Evolutionary conservation across 2,797 vertebrate genomes (phyloP).

Genomic region (Neoniphon sammara): DNA sequence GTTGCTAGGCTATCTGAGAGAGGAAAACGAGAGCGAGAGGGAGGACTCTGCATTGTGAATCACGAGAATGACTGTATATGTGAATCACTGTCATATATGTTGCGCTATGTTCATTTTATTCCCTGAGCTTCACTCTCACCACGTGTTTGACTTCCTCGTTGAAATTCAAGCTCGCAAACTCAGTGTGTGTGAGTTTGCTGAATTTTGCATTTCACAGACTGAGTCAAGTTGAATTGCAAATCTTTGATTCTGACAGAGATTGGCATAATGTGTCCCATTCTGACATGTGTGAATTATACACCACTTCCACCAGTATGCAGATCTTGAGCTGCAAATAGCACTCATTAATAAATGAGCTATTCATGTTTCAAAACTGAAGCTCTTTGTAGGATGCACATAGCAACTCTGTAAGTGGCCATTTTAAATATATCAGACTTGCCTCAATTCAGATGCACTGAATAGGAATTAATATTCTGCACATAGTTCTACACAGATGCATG

Average conservation of each 20-base stretch:
- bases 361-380: background rate
- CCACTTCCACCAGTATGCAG: constrained; percentile 14
- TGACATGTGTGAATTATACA: constrained; percentile 24
- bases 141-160: background rate
- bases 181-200: background rate
- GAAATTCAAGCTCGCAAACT: background rate
- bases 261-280: constrained; percentile 49
- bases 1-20: background rate
- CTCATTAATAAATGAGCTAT: constrained; percentile 28
- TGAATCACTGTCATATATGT: constrained; percentile 2
- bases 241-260: constrained; percentile 51
- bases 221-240: constrained; percentile 62
- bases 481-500: background rate
- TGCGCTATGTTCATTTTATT: background rate
- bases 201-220: constrained; percentile 52
- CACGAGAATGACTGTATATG: constrained; percentile 7
- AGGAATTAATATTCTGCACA: background rate
- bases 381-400: background rate
- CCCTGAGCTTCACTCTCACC: background rate
- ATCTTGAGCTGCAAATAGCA: constrained; percentile 32
- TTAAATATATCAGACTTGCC: constrained; percentile 7
- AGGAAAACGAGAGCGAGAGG: background rate
- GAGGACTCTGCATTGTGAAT: background rate
- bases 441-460: background rate
- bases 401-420: background rate